Percentiles rank a stretch among this genome's conserved stretches.
Evolutionary conservation across 2,888 invertebrate species (phyloP).

Genomic region (Clistopyga incitator): DNA sequence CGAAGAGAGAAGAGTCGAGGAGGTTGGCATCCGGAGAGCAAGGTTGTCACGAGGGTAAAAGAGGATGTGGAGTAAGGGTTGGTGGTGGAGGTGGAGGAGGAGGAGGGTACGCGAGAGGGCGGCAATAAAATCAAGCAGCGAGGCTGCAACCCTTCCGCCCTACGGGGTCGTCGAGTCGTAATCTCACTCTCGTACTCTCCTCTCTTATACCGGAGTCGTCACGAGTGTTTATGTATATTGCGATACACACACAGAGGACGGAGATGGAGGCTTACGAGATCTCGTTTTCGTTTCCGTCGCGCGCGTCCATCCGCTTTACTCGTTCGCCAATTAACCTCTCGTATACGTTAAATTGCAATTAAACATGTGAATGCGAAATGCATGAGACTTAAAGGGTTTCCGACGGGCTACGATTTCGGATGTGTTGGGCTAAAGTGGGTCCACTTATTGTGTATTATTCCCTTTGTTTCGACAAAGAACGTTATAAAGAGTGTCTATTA

Average conservation of each 20-base stretch:
- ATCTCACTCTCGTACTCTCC: constrained; percentile 71
- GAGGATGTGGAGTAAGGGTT: constrained; percentile 70
- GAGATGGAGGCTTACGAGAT: constrained; percentile 72
- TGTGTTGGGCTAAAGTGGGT: neutral
- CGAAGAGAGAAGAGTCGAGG: constrained; percentile 65
- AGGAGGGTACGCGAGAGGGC: constrained; percentile 68
- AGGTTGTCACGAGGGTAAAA: constrained; percentile 68
- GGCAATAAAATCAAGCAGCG: constrained; percentile 81
- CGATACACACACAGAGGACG: constrained; percentile 25
- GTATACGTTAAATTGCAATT: constrained; percentile 62
- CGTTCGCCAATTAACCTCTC: constrained; percentile 70
- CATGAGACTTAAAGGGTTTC: constrained; percentile 28
- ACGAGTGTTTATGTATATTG: constrained; percentile 20
- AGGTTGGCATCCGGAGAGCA: constrained; percentile 46
- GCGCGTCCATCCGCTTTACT: constrained; percentile 78
- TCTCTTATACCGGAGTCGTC: constrained; percentile 43
- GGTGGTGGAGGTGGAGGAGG: constrained; percentile 53
- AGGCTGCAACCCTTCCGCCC: constrained; percentile 80
- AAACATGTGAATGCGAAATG: constrained; percentile 62
- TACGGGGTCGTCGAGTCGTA: constrained; percentile 77
- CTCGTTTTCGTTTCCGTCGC: constrained; percentile 79
- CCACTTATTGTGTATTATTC: neutral
- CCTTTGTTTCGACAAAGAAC: neutral
- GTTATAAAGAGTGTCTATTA: too few relatives aligned
- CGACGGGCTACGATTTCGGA: neutral